phyloP scores from a whole-genome alignment of 2,797 vertebrate species.

The Hapalemur alaotrensis region DNA sequence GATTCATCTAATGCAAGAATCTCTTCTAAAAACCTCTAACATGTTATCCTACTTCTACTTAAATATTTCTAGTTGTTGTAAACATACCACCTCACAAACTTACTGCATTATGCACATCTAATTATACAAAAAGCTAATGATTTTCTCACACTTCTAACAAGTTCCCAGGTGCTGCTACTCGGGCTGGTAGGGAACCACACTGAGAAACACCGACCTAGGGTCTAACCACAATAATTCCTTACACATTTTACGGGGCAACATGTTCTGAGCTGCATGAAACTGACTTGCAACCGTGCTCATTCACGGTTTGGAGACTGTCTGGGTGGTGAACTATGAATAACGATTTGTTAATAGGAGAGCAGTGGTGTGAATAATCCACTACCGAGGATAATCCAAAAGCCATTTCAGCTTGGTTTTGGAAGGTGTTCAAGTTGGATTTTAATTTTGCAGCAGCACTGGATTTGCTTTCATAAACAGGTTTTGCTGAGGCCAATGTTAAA shows the following conservation, averaged over 20 bases:
- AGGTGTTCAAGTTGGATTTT: constrained; percentile 53
- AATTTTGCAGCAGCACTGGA: constrained; percentile 53
- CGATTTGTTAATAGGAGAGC: constrained; percentile 43
- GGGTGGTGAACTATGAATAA: constrained; percentile 2
- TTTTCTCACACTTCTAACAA: background rate
- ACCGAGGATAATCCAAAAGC: constrained; percentile 64
- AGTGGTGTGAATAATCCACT: constrained; percentile 62
- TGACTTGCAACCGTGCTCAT: background rate
- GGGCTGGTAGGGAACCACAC: background rate
- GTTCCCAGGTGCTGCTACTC: background rate
- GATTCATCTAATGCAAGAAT: background rate
- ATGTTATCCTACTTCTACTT: background rate
- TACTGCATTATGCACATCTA: background rate
- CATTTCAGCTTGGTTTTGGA: constrained; percentile 60
- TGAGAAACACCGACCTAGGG: background rate
- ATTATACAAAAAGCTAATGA: background rate
- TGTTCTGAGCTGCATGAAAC: background rate
- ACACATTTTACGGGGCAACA: background rate
- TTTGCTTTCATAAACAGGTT: constrained; percentile 62
- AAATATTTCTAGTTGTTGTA: background rate
- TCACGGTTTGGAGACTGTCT: background rate
- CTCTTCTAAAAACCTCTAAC: background rate
- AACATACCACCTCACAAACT: background rate
- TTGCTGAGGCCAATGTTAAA: constrained; percentile 50
- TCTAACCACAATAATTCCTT: background rate